These are phyloP conservation scores for Halcyon smyrnensis DNA, from an alignment of 2,797 vertebrate genomes.

Conservation along the genomic window DNA sequence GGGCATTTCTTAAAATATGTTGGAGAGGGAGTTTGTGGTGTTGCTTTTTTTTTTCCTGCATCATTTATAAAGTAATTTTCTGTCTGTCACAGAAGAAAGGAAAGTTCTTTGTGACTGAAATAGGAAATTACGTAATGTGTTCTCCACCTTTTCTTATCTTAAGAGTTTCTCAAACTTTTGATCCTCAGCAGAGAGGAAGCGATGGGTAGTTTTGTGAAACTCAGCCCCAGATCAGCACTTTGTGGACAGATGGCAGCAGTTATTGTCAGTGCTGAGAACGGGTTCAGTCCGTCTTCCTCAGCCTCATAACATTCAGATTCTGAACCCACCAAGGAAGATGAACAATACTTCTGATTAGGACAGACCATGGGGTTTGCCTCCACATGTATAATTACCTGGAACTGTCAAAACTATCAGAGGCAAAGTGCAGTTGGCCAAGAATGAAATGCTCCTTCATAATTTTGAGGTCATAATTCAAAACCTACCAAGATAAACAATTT, in stretches of 20 bases:
- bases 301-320: background rate
- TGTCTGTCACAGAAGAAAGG: background rate
- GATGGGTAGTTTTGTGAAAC: background rate
- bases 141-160: slow-evolving; percentile 22
- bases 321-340: background rate
- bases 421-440: background rate
- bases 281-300: background rate
- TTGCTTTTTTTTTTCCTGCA: background rate
- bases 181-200: background rate
- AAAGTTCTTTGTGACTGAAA: slow-evolving; percentile 33
- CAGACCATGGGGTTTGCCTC: background rate
- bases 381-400: background rate
- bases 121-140: background rate
- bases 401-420: background rate
- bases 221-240: background rate
- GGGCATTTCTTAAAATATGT: background rate
- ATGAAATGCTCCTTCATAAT: background rate
- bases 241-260: background rate
- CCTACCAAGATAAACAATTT: background rate
- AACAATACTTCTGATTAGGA: background rate
- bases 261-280: rapidly evolving
- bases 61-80: slow-evolving; percentile 1
- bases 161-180: slow-evolving; percentile 4
- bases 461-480: background rate
- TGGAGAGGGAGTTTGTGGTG: background rate